A percentile compares a stretch with the other conserved stretches of the same genome.
phyloP scores from a whole-genome alignment of 2,113 vertebrate genomes.

The Silurus meridionalis region DNA sequence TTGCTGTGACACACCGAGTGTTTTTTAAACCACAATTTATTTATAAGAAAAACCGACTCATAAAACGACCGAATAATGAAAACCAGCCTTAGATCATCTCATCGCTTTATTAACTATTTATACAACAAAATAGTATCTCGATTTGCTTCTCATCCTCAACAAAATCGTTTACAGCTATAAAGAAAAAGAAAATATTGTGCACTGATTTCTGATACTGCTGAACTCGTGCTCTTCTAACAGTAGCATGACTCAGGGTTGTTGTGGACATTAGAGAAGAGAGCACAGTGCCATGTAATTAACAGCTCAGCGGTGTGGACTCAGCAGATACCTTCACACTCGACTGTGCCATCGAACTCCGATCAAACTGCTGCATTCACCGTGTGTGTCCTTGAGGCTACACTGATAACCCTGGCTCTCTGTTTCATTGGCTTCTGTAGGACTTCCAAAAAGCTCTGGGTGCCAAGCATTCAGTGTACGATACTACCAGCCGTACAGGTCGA shows the following conservation, averaged over 20 bases:
- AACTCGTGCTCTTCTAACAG: not conserved
- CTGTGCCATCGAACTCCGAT: conserved; percentile 11
- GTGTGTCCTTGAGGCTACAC: conserved; percentile 23
- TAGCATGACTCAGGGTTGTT: conserved; percentile 43
- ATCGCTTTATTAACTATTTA: not conserved
- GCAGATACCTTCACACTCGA: conserved; percentile 24
- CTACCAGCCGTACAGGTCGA: conserved; percentile 87
- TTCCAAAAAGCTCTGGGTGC: conserved; percentile 94
- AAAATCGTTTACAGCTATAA: not conserved
- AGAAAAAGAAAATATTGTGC: not conserved
- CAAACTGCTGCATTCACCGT: not conserved
- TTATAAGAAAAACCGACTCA: not conserved
- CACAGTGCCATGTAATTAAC: conserved; percentile 51
- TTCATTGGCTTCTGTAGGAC: conserved; percentile 72
- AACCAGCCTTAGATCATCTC: too few species aligned
- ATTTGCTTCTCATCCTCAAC: not conserved
- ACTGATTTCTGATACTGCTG: not conserved
- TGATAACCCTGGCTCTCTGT: conserved; percentile 8
- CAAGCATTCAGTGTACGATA: conserved; percentile 96
- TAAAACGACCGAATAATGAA: not conserved
- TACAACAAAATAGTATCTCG: not conserved
- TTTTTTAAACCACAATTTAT: not conserved
- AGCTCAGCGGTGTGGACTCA: conserved; percentile 47
- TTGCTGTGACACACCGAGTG: too few species aligned
- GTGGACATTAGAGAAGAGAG: conserved; percentile 31